Evolutionary conservation across 2,888 invertebrate species (phyloP).

Genomic region (Diachrysia chrysitis): DNA sequence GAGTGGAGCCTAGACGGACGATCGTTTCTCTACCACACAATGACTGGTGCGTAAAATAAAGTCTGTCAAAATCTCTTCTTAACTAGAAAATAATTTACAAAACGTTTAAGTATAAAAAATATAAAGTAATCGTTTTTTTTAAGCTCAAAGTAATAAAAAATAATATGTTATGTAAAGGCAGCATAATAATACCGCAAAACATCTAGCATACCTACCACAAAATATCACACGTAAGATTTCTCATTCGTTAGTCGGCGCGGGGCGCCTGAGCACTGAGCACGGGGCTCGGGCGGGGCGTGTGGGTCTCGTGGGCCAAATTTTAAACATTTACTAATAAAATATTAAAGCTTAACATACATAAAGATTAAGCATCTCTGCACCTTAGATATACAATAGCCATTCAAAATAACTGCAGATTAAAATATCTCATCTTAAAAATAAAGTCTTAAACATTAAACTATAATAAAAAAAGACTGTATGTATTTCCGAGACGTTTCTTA

Average conservation of each 20-base stretch:
- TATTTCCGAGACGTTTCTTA: constrained; percentile 79
- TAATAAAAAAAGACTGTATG: constrained; percentile 79
- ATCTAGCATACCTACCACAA: constrained; percentile 83
- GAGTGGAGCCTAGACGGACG: constrained; percentile 53
- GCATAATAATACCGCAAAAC: constrained; percentile 80
- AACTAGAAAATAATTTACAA: constrained; percentile 86
- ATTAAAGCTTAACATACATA: constrained; percentile 90
- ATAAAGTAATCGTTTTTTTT: constrained; percentile 79
- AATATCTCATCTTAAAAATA: constrained; percentile 89
- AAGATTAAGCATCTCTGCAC: constrained; percentile 89
- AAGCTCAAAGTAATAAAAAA: constrained; percentile 73
- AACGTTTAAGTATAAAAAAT: constrained; percentile 85
- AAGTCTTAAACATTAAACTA: constrained; percentile 88
- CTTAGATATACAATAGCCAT: constrained; percentile 89
- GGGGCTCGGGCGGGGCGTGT: constrained; percentile 68
- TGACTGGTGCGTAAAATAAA: constrained; percentile 74
- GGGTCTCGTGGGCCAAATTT: constrained; percentile 81
- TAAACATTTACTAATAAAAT: constrained; percentile 90
- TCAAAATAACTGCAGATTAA: constrained; percentile 89
- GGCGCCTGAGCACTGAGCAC: constrained; percentile 48
- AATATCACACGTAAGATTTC: constrained; percentile 85
- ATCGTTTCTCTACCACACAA: constrained; percentile 65
- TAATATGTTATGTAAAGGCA: constrained; percentile 75
- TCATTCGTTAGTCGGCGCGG: constrained; percentile 66
- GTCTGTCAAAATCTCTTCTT: constrained; percentile 72